Conservation (phyloP, 2,888 invertebrate species). For the Cinara cedri region DNA sequence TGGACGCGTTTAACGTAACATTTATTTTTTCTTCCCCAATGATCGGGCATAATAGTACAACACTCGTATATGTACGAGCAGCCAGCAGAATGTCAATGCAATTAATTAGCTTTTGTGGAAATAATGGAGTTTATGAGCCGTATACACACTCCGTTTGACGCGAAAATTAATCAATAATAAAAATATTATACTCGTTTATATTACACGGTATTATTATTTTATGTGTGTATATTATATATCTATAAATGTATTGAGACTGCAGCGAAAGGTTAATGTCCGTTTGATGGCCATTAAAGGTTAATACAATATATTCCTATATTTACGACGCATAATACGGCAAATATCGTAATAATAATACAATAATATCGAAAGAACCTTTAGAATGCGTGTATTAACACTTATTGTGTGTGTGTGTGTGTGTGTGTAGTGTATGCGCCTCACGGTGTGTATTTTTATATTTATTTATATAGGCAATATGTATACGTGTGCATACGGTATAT, state of each 20-base stretch:
- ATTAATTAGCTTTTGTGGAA: slow-evolving; percentile 29
- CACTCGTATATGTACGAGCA: no score
- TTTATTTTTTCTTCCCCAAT: slow-evolving; percentile 2
- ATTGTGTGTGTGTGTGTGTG: no score
- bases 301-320: slow-evolving; percentile 18
- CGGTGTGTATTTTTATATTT: slow-evolving; percentile 5
- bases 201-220: no score
- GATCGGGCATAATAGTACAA: not conserved
- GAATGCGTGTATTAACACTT: not conserved
- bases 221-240: not conserved
- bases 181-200: no score
- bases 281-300: slow-evolving; percentile 52
- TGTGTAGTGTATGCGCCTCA: no score
- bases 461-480: not conserved
- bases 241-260: slow-evolving; percentile 22
- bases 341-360: no score
- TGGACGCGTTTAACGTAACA: not conserved
- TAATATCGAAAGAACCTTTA: slow-evolving; percentile 48
- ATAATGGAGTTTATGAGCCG: slow-evolving; percentile 38
- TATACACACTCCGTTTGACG: slow-evolving; percentile 7
- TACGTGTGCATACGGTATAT: slow-evolving; percentile 4
- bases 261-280: slow-evolving; percentile 52
- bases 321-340: not conserved
- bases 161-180: slow-evolving; percentile 47
- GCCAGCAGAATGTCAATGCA: slow-evolving; percentile 34